Evolutionary conservation across 2,888 invertebrate species (phyloP).

Genomic region (Lutraria lutraria): DNA sequence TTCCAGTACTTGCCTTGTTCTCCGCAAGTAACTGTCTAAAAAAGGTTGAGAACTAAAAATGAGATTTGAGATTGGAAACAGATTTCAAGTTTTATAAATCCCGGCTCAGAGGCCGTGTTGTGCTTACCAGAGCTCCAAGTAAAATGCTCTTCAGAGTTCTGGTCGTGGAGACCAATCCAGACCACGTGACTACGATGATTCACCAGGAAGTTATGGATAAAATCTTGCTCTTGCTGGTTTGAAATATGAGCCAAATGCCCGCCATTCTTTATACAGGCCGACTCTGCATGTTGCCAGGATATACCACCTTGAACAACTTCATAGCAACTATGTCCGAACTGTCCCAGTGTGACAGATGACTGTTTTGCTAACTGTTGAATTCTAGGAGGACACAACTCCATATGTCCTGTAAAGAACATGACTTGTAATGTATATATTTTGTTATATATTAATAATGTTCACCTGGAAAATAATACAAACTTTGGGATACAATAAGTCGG

Average conservation of each 20-base stretch:
- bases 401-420: conserved; percentile 11
- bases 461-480: too few species aligned
- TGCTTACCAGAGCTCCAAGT: conserved; percentile 53
- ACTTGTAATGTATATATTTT: too few species aligned
- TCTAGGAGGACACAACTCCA: conserved; percentile 14
- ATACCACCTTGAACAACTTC: conserved; percentile 23
- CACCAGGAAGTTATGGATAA: conserved; percentile 39
- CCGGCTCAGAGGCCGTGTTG: too few species aligned
- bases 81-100: too few species aligned
- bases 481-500: too few species aligned
- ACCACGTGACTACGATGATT: conserved; percentile 35
- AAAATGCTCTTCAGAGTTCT: conserved; percentile 46
- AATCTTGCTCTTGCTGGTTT: conserved; percentile 44
- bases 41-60: too few species aligned
- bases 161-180: conserved; percentile 59
- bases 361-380: conserved; percentile 6
- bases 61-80: too few species aligned
- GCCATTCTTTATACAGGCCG: conserved; percentile 43
- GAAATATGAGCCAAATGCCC: conserved; percentile 55
- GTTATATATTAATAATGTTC: too few species aligned
- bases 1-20: too few species aligned
- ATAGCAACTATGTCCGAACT: conserved; percentile 43
- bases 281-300: conserved; percentile 43
- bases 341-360: background rate
- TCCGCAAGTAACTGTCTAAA: too few species aligned